Conservation (phyloP, 2,888 invertebrate genomes). For the Athalia cordata region DNA sequence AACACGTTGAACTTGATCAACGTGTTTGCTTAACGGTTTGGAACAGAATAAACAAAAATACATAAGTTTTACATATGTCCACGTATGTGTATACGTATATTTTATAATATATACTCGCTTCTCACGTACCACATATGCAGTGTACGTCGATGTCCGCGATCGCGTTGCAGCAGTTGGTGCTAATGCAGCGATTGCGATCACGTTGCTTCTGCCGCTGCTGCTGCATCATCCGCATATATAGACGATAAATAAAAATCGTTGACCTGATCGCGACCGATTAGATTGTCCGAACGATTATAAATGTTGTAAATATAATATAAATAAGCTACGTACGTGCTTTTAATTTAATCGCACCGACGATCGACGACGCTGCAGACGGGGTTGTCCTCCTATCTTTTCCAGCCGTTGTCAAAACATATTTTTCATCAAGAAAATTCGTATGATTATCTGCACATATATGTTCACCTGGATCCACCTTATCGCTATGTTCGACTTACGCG, state of each 20-base stretch:
- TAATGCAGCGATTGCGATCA: constrained; percentile 10
- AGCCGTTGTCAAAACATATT: constrained; percentile 25
- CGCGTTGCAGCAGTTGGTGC: neutral
- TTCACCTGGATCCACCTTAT: neutral
- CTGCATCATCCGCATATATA: neutral
- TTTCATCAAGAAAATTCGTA: constrained; percentile 21
- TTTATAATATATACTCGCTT: too few relatives aligned
- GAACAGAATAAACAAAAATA: too few relatives aligned
- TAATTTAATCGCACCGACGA: too few relatives aligned
- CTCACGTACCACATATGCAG: neutral
- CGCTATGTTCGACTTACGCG: neutral
- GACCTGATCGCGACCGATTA: constrained; percentile 19
- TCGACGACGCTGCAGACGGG: neutral
- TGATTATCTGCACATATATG: neutral
- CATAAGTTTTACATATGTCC: too few relatives aligned
- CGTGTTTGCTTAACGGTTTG: neutral
- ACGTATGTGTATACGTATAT: too few relatives aligned
- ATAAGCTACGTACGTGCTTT: too few relatives aligned
- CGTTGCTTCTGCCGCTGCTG: neutral
- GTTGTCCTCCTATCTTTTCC: neutral
- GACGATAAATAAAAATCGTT: neutral
- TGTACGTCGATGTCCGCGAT: neutral
- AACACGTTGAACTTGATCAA: constrained; percentile 29
- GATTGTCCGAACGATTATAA: constrained; percentile 13
- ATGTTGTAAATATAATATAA: too few relatives aligned